Percentiles rank a stretch among this genome's conserved stretches.
Conservation (phyloP, 2,797 vertebrate genomes). For the Poeciliopsis turneri region DNA sequence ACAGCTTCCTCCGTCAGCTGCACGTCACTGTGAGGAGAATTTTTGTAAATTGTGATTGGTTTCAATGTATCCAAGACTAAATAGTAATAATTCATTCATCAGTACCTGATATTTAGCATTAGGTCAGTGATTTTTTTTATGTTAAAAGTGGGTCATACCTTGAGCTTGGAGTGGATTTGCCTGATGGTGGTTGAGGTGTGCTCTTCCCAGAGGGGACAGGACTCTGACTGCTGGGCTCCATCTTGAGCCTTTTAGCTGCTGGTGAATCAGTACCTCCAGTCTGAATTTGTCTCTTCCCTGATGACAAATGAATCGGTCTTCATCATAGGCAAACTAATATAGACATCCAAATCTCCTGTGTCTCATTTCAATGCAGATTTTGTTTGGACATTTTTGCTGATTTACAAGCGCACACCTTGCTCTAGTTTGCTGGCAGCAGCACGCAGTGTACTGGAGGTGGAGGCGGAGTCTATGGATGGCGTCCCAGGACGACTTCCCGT, state of each 20-base stretch:
- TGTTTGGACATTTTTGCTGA: not conserved
- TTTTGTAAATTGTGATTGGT: not conserved
- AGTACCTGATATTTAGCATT: not conserved
- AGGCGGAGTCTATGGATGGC: slow-evolving; percentile 83
- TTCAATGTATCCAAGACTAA: not conserved
- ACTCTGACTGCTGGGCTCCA: slow-evolving; percentile 85
- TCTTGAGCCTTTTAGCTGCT: slow-evolving; percentile 86
- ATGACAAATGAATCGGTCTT: not conserved
- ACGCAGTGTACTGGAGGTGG: slow-evolving; percentile 87
- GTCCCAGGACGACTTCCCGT: slow-evolving; percentile 89
- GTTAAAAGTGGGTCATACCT: slow-evolving; percentile 72
- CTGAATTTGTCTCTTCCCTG: slow-evolving; percentile 81
- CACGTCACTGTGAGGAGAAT: slow-evolving; percentile 81
- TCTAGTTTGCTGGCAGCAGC: slow-evolving; percentile 91
- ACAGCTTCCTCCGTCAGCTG: slow-evolving; percentile 93
- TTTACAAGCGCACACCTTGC: slow-evolving; percentile 77
- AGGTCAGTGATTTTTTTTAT: not conserved
- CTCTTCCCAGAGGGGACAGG: slow-evolving; percentile 88
- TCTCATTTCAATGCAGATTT: not conserved
- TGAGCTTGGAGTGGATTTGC: slow-evolving; percentile 89
- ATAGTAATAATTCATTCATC: not conserved
- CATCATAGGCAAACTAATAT: not conserved
- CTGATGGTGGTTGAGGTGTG: slow-evolving; percentile 88
- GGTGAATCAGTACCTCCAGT: slow-evolving; percentile 76
- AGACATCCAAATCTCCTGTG: not conserved